Evolutionary conservation across 2,113 vertebrate species (phyloP), one percentile per base, ranked within the genome.

Genomic region (Tringa solitaria): DNA sequence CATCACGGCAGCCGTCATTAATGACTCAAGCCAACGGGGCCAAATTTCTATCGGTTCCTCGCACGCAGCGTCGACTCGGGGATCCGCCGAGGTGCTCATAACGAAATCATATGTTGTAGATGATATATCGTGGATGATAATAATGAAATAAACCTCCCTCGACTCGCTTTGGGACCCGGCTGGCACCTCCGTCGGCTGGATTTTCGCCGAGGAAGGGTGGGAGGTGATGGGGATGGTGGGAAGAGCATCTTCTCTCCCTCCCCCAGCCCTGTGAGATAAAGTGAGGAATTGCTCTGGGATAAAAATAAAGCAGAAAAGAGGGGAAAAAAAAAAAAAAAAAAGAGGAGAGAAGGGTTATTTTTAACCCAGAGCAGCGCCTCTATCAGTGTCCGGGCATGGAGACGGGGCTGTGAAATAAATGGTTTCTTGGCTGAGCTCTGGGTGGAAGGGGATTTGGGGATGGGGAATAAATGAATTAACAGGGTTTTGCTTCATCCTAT

Each of bases 11-110:
- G 43, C 54, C 12, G 3, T 18, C 59, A 7, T 21, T 33, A 2
- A 50, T 50, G 84, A 88, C 51, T 91, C 93, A 61, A 61, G 57
- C 1, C 10, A 8, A 84, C 0, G 0, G 19, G 35, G 64, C 27
- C 69, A 69, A 48, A 68, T 51, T 61, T 56, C 60, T 26, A 17
- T 37, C 1, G 0, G 33, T 4, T 80, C 32, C 83, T 46, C 1
- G 1, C 14, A 12, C 57, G 30, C 39, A 17, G 46, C 1, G 0
- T 41, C 15, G 7, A 1, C 61, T 35, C 1, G 0, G 54, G 43
- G 22, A 68, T 70, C 45, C 21, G 2, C 23, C 1, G 0, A 32
- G 63, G 2, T 2, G 35, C 4, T 5, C 6, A 23, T 1, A 14
- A 46, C 2, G 30, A 61, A 63, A 74, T 35, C 2, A 8, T 13